Conservation (phyloP, 2,888 invertebrate species). For the Choreutis nemorana region DNA sequence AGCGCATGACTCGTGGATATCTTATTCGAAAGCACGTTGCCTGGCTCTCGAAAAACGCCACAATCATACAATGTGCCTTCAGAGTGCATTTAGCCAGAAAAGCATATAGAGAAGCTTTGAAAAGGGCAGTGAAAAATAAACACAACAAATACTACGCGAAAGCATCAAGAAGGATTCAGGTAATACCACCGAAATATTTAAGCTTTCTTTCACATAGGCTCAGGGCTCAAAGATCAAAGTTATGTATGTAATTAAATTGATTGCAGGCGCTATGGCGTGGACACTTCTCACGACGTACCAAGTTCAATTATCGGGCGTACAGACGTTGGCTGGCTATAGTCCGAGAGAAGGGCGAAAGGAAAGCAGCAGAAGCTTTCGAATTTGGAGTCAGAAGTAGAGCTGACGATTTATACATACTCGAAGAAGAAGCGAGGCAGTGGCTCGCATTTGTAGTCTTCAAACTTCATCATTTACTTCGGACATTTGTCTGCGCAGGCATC, state of each 20-base stretch:
- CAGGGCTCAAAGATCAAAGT: constrained; percentile 1
- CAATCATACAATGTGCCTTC: constrained; percentile 45
- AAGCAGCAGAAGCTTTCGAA: constrained; percentile 46
- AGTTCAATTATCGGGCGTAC: constrained; percentile 47
- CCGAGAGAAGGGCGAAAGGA: constrained; percentile 39
- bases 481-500: constrained; percentile 39
- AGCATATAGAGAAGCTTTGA: constrained; percentile 31
- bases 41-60: constrained; percentile 41
- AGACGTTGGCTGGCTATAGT: constrained; percentile 45
- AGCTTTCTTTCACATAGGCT: constrained; percentile 3
- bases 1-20: constrained; percentile 36
- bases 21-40: constrained; percentile 41
- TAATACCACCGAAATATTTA: constrained; percentile 12
- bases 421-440: constrained; percentile 53
- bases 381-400: constrained; percentile 45
- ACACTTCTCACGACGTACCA: constrained; percentile 39
- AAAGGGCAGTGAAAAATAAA: constrained; percentile 36
- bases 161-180: constrained; percentile 45
- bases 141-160: constrained; percentile 35
- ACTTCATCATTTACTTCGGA: constrained; percentile 49
- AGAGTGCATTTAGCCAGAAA: constrained; percentile 35
- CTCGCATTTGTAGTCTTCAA: constrained; percentile 54
- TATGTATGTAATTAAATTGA: background rate
- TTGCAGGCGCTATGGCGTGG: constrained; percentile 50
- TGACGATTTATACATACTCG: constrained; percentile 44